phyloP scores from a whole-genome alignment of 2,797 vertebrate species.

The Sphaeramia orbicularis region DNA sequence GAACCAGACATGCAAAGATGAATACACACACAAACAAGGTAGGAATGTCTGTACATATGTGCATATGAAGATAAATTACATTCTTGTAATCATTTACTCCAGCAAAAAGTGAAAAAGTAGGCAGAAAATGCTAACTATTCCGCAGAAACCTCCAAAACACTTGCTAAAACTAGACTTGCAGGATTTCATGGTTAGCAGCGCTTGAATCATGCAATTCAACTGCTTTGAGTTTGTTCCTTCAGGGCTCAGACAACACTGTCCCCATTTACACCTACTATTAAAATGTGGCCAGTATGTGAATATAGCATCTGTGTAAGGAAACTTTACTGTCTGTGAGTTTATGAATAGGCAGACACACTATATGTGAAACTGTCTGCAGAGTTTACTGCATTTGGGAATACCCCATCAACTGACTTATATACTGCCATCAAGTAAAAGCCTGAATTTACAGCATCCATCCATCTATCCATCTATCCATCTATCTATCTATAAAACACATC shows the following conservation, averaged over 20 bases:
- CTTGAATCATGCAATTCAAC: conserved; percentile 39
- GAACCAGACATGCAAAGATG: not conserved
- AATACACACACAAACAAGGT: not conserved
- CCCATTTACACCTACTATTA: conserved; percentile 37
- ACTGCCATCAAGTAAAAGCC: not conserved
- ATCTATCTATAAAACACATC: too few species aligned
- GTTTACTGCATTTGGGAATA: not conserved
- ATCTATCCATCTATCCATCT: too few species aligned
- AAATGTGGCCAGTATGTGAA: conserved; percentile 35
- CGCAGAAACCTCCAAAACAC: conserved; percentile 1
- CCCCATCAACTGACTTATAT: not conserved
- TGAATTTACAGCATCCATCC: too few species aligned
- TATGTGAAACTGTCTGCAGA: conserved; percentile 14
- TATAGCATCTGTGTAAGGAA: conserved; percentile 18
- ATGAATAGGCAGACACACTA: not conserved
- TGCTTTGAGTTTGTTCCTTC: conserved; percentile 12
- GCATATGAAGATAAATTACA: too few species aligned
- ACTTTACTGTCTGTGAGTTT: conserved; percentile 13
- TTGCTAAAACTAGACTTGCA: conserved; percentile 1
- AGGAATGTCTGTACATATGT: not conserved
- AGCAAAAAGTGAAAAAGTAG: conserved; percentile 2
- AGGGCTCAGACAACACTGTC: conserved; percentile 26
- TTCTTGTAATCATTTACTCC: too few species aligned
- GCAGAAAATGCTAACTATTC: not conserved
- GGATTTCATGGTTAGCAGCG: conserved; percentile 8